phyloP scores from a whole-genome alignment of 2,113 vertebrate genomes.

The Phocoena phocoena region DNA sequence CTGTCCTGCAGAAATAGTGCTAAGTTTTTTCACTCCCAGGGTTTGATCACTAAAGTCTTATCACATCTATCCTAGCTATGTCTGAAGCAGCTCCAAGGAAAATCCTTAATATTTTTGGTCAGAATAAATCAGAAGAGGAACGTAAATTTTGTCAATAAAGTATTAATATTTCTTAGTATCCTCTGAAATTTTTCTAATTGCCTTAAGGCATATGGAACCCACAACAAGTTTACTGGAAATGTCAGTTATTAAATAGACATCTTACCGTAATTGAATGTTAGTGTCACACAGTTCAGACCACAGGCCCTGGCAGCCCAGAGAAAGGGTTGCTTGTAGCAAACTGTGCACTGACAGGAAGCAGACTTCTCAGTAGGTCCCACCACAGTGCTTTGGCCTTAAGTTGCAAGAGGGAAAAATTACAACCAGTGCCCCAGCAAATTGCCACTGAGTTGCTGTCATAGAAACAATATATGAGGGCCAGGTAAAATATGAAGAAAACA shows the following conservation, averaged over 20 bases:
- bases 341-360: slow-evolving; percentile 84
- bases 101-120: not conserved
- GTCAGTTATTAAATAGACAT: slow-evolving; percentile 81
- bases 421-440: not conserved
- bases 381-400: slow-evolving; percentile 60
- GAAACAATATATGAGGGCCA: not conserved
- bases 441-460: not conserved
- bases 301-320: slow-evolving; percentile 78
- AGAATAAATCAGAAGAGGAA: not conserved
- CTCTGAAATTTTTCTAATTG: slow-evolving; percentile 60
- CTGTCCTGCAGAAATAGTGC: not conserved
- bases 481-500: not conserved
- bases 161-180: slow-evolving; percentile 47
- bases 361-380: slow-evolving; percentile 71
- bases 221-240: slow-evolving; percentile 87
- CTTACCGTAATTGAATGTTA: slow-evolving; percentile 85
- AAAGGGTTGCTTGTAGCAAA: slow-evolving; percentile 69
- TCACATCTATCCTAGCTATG: too few relatives aligned
- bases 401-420: slow-evolving; percentile 62
- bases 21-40: not conserved
- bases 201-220: slow-evolving; percentile 79
- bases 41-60: not conserved
- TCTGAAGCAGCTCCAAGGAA: not conserved
- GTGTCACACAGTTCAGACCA: slow-evolving; percentile 85
- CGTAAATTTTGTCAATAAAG: slow-evolving; percentile 12